Evolutionary conservation across 1,140 invertebrate species (phyloP), one percentile per base, ranked within the genome.

Genomic region (Temnothorax curvispinosus): DNA sequence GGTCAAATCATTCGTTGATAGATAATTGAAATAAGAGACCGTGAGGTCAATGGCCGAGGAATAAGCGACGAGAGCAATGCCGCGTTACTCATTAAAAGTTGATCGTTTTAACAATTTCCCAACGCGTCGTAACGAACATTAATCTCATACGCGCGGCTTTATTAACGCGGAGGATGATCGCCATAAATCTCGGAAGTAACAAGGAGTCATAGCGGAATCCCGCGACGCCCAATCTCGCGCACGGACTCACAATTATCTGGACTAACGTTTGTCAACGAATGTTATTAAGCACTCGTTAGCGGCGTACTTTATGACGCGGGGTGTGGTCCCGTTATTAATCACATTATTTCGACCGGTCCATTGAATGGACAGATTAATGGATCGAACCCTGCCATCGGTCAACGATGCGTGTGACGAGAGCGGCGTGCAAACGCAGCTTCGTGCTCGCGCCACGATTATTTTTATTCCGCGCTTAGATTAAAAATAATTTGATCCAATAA

Each of bases 351-450:
- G 72, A 84, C 81, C 71, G 84, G 50, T 85, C 35, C 35, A 56
- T 91, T 77, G 75, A 91, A 88, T 88, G 86, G 86, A 90, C 85
- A 86, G 88, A 69, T 91, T 86, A 88, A 91, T 88, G 80, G 78
- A 78, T 91, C 89, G 71, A 74, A 13, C 60, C 58, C 69, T 62
- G 85, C 85, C 75, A 85, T 82, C 72, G 72, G 82, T 84, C 82
- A 89, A 76, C 74, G 71, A 74, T 85, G 86, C 77, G 65, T 88
- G 75, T 88, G 87, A 87, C 69, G 82, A 77, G 58, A 77, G 41
- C 32, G 18, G 27, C 47, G 27, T 60, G 56, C 56, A 62, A 77
- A 62, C 41, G 38, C 41, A 35, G 3, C 27, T 0, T 38, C n/a
- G 2, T 54, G 69, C 35, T 27, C 7, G 74, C 27, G 44, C 21